phyloP scores from a whole-genome alignment of 2,113 vertebrate species.

The Plecturocebus donacophilus region DNA sequence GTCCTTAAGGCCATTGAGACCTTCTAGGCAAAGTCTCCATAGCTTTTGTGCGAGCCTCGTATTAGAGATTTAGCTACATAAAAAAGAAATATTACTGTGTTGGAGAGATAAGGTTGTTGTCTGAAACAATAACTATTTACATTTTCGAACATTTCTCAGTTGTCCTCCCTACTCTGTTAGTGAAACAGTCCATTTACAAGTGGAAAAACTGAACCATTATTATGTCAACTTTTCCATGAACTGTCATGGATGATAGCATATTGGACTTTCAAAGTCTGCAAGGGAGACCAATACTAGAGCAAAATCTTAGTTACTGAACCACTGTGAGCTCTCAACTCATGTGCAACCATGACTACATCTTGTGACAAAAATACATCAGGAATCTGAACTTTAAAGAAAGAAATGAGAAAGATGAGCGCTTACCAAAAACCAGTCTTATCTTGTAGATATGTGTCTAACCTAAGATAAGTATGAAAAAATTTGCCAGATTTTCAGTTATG shows the following conservation, averaged over 20 bases:
- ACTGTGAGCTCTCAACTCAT: background rate
- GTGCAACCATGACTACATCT: background rate
- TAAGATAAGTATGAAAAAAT: background rate
- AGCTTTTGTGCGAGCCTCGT: background rate
- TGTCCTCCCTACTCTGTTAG: background rate
- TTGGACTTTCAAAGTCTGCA: background rate
- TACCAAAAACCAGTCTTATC: background rate
- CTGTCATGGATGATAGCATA: background rate
- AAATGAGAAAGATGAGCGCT: background rate
- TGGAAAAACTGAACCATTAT: background rate
- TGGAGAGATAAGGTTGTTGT: background rate
- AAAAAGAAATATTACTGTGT: slow-evolving; percentile 7
- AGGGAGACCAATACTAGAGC: background rate
- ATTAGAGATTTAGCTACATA: background rate
- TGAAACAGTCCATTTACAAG: slow-evolving; percentile 38
- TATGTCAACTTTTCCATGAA: slow-evolving; percentile 33
- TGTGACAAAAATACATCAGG: background rate
- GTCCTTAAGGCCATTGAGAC: background rate
- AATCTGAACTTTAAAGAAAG: slow-evolving; percentile 39
- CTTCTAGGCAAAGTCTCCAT: background rate
- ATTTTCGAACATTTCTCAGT: slow-evolving; percentile 36
- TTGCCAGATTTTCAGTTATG: slow-evolving; percentile 22
- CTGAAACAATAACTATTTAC: slow-evolving; percentile 3
- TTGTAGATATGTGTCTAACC: background rate
- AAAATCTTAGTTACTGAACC: background rate